Evolutionary conservation across 1,140 invertebrate species (phyloP).

Genomic region (Plectrocnemia conspersa): DNA sequence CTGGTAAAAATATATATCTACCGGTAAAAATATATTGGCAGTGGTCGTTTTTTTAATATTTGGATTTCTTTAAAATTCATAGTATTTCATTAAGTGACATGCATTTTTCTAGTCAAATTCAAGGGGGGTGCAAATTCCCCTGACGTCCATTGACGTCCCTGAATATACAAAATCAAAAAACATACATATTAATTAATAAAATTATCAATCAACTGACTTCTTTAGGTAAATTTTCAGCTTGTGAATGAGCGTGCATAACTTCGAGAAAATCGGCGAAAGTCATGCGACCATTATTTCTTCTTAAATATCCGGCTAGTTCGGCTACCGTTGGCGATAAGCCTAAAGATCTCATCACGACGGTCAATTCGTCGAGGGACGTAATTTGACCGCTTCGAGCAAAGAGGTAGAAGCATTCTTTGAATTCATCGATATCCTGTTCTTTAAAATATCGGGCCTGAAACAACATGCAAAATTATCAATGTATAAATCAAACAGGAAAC

Average conservation of each 20-base stretch:
- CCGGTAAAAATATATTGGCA: no score
- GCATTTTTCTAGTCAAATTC: no score
- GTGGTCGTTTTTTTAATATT: no score
- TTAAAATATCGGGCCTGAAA: conserved; percentile 75
- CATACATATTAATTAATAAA: no score
- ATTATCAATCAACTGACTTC: conserved; percentile 75
- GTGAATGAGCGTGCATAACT: conserved; percentile 87
- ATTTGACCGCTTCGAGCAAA: conserved; percentile 86
- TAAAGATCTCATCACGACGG: conserved; percentile 88
- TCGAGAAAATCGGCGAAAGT: conserved; percentile 94
- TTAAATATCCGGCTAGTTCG: conserved; percentile 81
- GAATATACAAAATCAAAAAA: not conserved
- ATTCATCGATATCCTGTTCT: conserved; percentile 85
- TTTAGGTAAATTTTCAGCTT: conserved; percentile 80
- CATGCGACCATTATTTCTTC: conserved; percentile 85
- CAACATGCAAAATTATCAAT: no score
- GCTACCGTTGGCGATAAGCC: conserved; percentile 89
- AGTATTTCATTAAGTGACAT: no score
- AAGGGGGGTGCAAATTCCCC: no score
- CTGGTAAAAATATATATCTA: no score
- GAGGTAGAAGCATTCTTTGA: conserved; percentile 90
- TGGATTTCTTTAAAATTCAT: no score
- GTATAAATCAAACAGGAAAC: no score
- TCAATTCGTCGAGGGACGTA: conserved; percentile 81
- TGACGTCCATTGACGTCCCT: no score